Conservation (phyloP, 2,113 vertebrate genomes). For the Phalacrocorax aristotelis region DNA sequence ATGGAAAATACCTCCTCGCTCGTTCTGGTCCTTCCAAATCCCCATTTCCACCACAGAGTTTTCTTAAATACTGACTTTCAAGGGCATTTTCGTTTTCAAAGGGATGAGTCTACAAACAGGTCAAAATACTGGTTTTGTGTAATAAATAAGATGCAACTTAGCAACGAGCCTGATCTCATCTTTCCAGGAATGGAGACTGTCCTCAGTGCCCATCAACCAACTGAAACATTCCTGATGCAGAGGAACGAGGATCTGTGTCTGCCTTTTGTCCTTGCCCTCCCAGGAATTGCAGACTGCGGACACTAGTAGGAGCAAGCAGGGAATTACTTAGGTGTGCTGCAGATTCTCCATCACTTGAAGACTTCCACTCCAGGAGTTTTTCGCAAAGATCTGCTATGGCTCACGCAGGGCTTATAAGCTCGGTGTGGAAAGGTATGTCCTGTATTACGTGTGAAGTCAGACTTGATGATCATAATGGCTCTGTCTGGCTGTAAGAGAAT, state of each 20-base stretch:
- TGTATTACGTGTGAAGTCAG: background rate
- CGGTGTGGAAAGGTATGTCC: slow-evolving; percentile 33
- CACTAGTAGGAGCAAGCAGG: background rate
- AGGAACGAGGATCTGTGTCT: background rate
- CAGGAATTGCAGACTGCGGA: background rate
- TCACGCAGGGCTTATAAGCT: background rate
- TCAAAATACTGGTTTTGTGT: background rate
- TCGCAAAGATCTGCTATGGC: background rate
- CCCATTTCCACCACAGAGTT: background rate
- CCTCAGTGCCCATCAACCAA: background rate
- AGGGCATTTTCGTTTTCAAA: background rate
- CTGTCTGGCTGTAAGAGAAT: background rate
- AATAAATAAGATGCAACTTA: background rate
- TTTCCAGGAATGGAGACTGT: background rate
- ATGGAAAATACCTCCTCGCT: background rate
- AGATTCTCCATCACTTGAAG: background rate
- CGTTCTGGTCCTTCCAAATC: background rate
- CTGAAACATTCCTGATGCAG: background rate
- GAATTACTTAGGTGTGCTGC: background rate
- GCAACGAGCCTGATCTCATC: background rate
- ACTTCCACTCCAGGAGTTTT: background rate
- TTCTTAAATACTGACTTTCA: background rate
- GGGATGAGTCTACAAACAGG: background rate
- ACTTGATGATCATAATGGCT: background rate
- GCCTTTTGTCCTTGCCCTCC: background rate